Evolutionary conservation across 1,140 invertebrate species (phyloP).

Genomic region (Cyclargus thomasi): DNA sequence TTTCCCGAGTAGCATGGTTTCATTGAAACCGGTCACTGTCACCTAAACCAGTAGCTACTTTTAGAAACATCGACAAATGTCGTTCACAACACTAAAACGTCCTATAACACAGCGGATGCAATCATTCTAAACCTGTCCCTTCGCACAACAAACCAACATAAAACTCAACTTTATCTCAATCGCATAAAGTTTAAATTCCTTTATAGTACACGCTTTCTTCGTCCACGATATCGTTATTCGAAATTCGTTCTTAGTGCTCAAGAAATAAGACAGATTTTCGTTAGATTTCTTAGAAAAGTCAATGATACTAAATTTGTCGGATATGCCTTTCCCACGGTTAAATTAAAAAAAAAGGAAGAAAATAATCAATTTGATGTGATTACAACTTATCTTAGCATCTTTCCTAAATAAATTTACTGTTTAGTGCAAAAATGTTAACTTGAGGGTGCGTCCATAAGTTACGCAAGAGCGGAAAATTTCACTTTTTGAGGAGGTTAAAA

Average conservation of each 20-base stretch:
- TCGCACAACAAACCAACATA: not conserved
- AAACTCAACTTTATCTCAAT: not conserved
- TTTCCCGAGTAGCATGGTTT: too few relatives aligned
- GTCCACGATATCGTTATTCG: not conserved
- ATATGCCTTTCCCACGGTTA: not conserved
- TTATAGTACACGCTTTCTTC: not conserved
- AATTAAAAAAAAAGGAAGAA: constrained; percentile 1
- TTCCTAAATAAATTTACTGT: not conserved
- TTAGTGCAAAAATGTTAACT: not conserved
- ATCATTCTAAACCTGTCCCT: constrained; percentile 13
- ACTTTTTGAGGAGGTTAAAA: not conserved
- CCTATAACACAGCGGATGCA: constrained; percentile 9
- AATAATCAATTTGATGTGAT: constrained; percentile 10
- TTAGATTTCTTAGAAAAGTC: not conserved
- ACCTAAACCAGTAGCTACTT: not conserved
- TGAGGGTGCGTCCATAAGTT: not conserved
- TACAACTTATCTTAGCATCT: constrained; percentile 3
- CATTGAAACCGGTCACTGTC: too few relatives aligned
- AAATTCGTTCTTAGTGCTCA: not conserved
- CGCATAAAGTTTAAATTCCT: not conserved
- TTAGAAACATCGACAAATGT: not conserved
- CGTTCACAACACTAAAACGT: constrained; percentile 1
- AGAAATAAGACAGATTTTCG: not conserved
- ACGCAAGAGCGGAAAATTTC: not conserved
- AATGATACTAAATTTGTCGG: constrained; percentile 11